phyloP scores from a whole-genome alignment of 2,888 invertebrate genomes.

The Parnassius smintheus region DNA sequence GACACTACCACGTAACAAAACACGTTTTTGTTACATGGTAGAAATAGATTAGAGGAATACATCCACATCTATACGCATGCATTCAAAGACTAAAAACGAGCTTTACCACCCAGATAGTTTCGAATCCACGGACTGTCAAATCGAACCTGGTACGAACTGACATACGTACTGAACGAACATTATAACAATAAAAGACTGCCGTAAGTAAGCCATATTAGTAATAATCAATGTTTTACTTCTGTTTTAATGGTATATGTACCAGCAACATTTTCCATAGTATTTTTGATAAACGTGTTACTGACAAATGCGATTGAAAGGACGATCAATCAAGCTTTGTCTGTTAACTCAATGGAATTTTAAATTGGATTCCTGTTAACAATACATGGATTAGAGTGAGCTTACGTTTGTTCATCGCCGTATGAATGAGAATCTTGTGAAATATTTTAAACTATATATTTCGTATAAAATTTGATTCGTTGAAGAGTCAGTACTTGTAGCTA shows the following conservation, averaged over 20 bases:
- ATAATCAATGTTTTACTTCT: too few relatives aligned
- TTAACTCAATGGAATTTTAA: constrained; percentile 70
- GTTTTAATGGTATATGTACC: neutral
- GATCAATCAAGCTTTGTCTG: constrained; percentile 77
- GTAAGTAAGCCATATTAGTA: too few relatives aligned
- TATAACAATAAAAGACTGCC: too few relatives aligned
- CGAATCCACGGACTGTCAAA: too few relatives aligned
- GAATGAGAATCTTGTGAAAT: constrained; percentile 30
- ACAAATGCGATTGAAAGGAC: constrained; percentile 59
- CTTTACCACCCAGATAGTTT: too few relatives aligned
- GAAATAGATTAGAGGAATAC: too few relatives aligned
- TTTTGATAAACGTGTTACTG: constrained; percentile 36
- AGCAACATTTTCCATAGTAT: constrained; percentile 19
- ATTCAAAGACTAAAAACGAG: too few relatives aligned
- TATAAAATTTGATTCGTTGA: constrained; percentile 35
- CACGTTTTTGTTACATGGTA: too few relatives aligned
- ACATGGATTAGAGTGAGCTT: constrained; percentile 64
- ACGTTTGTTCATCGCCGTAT: constrained; percentile 61
- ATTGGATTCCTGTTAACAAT: constrained; percentile 78
- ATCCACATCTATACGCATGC: too few relatives aligned
- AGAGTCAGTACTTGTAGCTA: constrained; percentile 1
- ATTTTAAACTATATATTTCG: constrained; percentile 18
- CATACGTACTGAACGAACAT: too few relatives aligned
- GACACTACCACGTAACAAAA: too few relatives aligned
- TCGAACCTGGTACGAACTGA: too few relatives aligned